phyloP scores from a whole-genome alignment of 2,113 vertebrate genomes.

The Clarias magur region DNA sequence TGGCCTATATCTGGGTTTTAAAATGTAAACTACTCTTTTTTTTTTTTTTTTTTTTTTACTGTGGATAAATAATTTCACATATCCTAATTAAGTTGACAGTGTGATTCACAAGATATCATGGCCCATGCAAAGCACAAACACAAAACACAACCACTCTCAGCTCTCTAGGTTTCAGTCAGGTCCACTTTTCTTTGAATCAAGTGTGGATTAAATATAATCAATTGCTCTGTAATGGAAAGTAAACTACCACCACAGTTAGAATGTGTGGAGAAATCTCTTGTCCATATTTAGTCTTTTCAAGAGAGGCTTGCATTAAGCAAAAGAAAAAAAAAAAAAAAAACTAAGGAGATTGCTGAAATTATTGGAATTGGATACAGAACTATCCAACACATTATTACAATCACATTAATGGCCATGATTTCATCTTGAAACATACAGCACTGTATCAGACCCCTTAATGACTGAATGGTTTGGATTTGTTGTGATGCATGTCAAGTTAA shows the following conservation, averaged over 20 bases:
- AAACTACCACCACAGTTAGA: conserved; percentile 21
- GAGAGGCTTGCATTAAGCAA: not conserved
- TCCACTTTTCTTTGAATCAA: conserved; percentile 74
- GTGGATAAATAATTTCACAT: not conserved
- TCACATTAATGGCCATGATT: too few species aligned
- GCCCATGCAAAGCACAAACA: not conserved
- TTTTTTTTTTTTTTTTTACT: not conserved
- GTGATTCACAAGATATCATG: conserved; percentile 5
- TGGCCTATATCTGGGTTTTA: not conserved
- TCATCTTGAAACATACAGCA: too few species aligned
- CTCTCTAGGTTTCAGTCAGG: conserved; percentile 52
- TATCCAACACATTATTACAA: too few species aligned
- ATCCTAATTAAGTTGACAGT: conserved; percentile 33
- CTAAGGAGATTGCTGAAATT: too few species aligned
- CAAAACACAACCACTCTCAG: not conserved
- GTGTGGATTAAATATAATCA: conserved; percentile 65
- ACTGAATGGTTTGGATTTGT: too few species aligned
- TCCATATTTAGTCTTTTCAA: conserved; percentile 6
- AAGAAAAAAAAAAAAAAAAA: too few species aligned
- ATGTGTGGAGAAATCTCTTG: conserved; percentile 26
- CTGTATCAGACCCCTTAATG: too few species aligned
- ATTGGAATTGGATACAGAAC: too few species aligned
- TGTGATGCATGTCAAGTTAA: too few species aligned
- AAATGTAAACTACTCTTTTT: not conserved
- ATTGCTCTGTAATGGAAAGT: conserved; percentile 60